These are phyloP conservation scores for Chrysopilus asiliformis DNA, from an alignment of 2,888 invertebrate species.

Conservation along the genomic window DNA sequence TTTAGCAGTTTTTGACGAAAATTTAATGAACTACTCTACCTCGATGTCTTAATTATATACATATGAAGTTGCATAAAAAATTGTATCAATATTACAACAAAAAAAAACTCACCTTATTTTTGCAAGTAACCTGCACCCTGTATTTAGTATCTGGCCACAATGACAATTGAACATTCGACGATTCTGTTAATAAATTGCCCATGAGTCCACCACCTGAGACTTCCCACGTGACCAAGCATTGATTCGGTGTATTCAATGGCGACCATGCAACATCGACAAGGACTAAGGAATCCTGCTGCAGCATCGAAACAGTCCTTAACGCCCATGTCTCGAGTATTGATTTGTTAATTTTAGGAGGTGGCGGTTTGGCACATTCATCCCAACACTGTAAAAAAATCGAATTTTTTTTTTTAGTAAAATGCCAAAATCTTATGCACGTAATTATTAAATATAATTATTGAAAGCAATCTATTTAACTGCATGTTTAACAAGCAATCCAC, in stretches of 20 bases:
- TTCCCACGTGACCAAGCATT: constrained; percentile 36
- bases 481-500: too few species aligned
- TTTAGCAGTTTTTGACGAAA: too few species aligned
- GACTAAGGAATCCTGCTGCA: constrained; percentile 32
- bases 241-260: constrained; percentile 25
- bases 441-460: too few species aligned
- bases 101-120: constrained; percentile 32
- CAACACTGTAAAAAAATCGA: constrained; percentile 28
- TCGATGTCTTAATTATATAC: too few species aligned
- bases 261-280: constrained; percentile 35
- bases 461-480: too few species aligned
- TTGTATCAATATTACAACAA: too few species aligned
- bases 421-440: too few species aligned
- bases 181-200: constrained; percentile 34
- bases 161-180: constrained; percentile 33
- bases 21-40: too few species aligned
- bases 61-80: too few species aligned
- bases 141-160: constrained; percentile 36
- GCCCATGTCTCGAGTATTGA: constrained; percentile 28
- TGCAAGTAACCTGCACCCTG: constrained; percentile 35
- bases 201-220: constrained; percentile 35
- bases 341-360: constrained; percentile 25
- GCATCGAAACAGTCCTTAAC: constrained; percentile 30
- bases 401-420: too few species aligned
- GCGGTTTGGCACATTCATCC: constrained; percentile 29